Evolutionary conservation across 53 echinoderm and acorn worm species (phyloP).

Genomic region (Zoroaster sp.): DNA sequence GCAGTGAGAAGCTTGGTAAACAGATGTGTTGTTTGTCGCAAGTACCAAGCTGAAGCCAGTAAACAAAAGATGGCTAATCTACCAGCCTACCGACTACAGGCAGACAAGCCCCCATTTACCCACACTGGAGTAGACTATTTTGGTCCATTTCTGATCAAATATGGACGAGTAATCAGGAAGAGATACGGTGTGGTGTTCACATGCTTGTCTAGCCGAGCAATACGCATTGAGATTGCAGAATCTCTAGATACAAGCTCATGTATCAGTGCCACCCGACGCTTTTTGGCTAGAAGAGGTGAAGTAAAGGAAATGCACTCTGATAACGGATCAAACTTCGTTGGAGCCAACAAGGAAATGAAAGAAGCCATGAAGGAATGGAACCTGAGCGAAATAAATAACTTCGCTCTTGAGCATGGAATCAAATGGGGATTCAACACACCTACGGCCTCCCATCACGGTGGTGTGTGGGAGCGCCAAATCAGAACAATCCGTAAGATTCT

Average conservation of each 20-base stretch:
- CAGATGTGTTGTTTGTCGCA: constrained; percentile 55
- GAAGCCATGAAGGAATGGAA: constrained; percentile 35
- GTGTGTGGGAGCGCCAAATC: constrained; percentile 71
- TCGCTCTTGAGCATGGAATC: background rate
- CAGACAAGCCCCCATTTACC: constrained; percentile 64
- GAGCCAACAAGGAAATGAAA: constrained; percentile 60
- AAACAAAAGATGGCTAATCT: constrained; percentile 75
- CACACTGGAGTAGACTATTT: constrained; percentile 60
- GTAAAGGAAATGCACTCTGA: no score
- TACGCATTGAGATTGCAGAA: constrained; percentile 48
- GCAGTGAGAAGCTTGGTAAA: constrained; percentile 1
- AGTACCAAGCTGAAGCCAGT: background rate
- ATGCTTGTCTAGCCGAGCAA: constrained; percentile 37
- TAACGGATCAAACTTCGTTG: constrained; percentile 62
- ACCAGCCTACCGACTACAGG: constrained; percentile 35
- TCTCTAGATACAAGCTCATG: constrained; percentile 56
- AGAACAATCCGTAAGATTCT: constrained; percentile 67
- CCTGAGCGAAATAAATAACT: constrained; percentile 22
- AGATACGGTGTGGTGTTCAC: constrained; percentile 71
- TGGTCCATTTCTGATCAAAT: constrained; percentile 54
- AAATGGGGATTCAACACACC: constrained; percentile 70
- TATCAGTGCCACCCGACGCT: constrained; percentile 52
- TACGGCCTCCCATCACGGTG: constrained; percentile 68
- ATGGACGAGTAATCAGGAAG: constrained; percentile 31
- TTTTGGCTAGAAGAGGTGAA: constrained; percentile 56